phyloP scores from a whole-genome alignment of 2,113 vertebrate genomes.

The Apeltes quadracus region DNA sequence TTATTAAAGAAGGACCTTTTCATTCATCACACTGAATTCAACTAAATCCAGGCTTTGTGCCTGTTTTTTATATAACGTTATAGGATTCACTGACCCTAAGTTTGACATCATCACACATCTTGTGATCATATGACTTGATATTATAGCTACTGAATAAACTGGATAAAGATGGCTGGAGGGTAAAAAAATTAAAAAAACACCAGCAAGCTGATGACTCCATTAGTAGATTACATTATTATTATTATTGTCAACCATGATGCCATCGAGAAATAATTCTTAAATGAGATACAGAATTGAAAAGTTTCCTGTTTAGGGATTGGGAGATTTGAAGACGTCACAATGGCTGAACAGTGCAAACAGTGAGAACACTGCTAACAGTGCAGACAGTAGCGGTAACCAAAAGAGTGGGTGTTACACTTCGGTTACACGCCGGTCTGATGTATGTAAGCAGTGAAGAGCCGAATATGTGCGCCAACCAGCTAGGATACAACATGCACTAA shows the following conservation, averaged over 20 bases:
- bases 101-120: no score
- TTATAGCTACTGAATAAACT: slow-evolving; percentile 14
- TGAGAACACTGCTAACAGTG: not conserved
- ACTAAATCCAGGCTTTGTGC: not conserved
- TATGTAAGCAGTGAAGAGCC: not conserved
- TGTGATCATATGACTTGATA: slow-evolving; percentile 14
- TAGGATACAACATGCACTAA: not conserved
- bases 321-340: not conserved
- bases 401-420: no score
- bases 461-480: not conserved
- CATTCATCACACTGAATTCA: not conserved
- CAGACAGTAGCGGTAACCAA: not conserved
- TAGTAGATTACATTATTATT: slow-evolving; percentile 70
- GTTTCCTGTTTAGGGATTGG: not conserved
- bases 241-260: slow-evolving; percentile 68
- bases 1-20: not conserved
- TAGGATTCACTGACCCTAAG: no score
- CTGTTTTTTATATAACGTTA: not conserved
- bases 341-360: not conserved
- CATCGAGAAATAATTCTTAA: slow-evolving; percentile 41
- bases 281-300: slow-evolving; percentile 5
- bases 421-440: not conserved
- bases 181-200: slow-evolving; percentile 38
- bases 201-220: slow-evolving; percentile 64
- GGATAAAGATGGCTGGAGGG: slow-evolving; percentile 37